These are phyloP conservation scores for Tuta absoluta DNA, from an alignment of 2,888 invertebrate genomes.

Conservation along the genomic window DNA sequence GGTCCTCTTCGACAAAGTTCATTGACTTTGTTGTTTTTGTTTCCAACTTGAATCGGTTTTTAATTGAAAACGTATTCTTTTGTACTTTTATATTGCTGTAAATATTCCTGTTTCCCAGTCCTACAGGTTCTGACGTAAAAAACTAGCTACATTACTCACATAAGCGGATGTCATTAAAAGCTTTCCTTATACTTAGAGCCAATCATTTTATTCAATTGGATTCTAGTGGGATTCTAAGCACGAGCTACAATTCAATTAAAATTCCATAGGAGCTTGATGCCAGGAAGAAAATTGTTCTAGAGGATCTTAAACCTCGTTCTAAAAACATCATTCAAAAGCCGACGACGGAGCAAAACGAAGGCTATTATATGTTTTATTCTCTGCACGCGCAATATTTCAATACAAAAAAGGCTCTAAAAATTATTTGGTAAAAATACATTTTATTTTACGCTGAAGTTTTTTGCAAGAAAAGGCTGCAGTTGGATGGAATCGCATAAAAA, in stretches of 20 bases:
- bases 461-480: background rate
- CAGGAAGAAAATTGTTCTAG: background rate
- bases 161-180: conserved; percentile 3
- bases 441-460: background rate
- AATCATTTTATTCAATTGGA: background rate
- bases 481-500: background rate
- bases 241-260: conserved; percentile 14
- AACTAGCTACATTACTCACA: background rate
- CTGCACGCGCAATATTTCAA: too few species aligned
- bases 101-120: too few species aligned
- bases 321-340: background rate
- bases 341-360: background rate
- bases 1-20: background rate
- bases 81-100: background rate
- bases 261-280: background rate
- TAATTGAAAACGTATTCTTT: background rate
- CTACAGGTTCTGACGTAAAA: background rate
- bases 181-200: background rate
- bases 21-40: conserved; percentile 4
- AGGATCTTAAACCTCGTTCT: conserved; percentile 3
- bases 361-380: too few species aligned
- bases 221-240: conserved; percentile 9
- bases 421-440: background rate
- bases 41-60: background rate
- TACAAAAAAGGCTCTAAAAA: too few species aligned